Base-by-base conservation (phyloP, 2,797 vertebrate genomes). In the Scomberomorus guttatus region DNA sequence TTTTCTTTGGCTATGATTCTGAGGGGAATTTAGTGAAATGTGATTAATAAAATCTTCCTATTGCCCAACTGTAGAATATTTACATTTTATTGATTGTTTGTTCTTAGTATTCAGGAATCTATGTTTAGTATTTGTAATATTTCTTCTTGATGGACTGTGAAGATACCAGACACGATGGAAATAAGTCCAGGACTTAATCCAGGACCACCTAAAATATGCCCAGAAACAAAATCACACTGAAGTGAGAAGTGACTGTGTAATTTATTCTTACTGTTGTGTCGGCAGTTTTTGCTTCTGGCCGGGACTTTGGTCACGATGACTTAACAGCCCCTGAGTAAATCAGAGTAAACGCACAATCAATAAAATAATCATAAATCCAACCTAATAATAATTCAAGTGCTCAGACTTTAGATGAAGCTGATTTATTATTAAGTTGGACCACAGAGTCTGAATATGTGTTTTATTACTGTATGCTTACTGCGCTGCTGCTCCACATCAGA, bases 321-420 rank as follows among this genome's bases (percentile, higher is more conserved):
- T 82, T 55, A 57, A 82, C 71, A 42, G 3, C 77, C 10, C 56
- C 25, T 0, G 71, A 69, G 62, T 86, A 79, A 83, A 89, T 87
- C 80, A 90, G 22, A 77, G 24, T 10, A 62, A 75, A 78, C 25
- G 15, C 48, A 20, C 39, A 37, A 82, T 88, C 87, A 83, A 89
- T 91, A 73, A 79, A 79, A 85, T 51, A 72, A 80, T 82, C 83
- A 81, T 84, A 82, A 87, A 83, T 85, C 68, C 62, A 51, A 2
- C n/a, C 74, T 58, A 64, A 75, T 65, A 74, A 81, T 83, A 74
- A 84, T 83, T 84, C 65, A 24, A 37, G 42, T 0, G 34, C 22
- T 58, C 18, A 1, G 72, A 13, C 44, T 52, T 32, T 14, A 48
- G 46, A 13, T 73, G 60, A 42, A n/a, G 48, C n/a, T 63, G 65